These are phyloP conservation scores for Andrena cerasifolii DNA, from an alignment of 1,140 invertebrate genomes.

Conservation along the genomic window DNA sequence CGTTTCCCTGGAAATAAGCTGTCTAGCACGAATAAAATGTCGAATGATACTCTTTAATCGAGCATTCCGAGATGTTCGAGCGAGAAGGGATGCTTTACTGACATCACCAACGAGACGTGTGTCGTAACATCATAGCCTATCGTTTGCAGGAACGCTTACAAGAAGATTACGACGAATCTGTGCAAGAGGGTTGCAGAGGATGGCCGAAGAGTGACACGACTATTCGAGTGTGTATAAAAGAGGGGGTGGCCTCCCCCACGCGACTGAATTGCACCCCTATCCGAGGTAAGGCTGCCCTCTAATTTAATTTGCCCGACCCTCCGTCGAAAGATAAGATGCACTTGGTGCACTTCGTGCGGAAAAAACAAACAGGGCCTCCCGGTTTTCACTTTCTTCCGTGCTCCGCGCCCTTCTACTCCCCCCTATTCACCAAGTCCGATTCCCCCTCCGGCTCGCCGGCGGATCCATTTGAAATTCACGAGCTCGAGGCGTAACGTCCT, in stretches of 20 bases:
- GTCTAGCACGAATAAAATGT: neutral
- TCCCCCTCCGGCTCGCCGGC: neutral
- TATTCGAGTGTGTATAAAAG: slow-evolving; percentile 44
- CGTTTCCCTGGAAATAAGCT: neutral
- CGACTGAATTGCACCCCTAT: slow-evolving; percentile 53
- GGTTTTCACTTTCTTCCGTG: slow-evolving; percentile 30
- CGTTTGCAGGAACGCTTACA: slow-evolving; percentile 28
- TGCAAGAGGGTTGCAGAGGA: neutral
- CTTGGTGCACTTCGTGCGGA: slow-evolving; percentile 61
- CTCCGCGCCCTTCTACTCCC: neutral
- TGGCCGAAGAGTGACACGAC: slow-evolving; percentile 14
- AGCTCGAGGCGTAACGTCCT: neutral
- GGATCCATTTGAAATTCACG: neutral
- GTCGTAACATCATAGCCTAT: slow-evolving; percentile 10
- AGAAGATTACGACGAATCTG: slow-evolving; percentile 33
- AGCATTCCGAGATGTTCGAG: too few relatives aligned
- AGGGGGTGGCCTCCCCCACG: slow-evolving; percentile 25
- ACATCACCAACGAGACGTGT: neutral
- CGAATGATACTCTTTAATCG: too few relatives aligned
- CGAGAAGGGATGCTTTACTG: too few relatives aligned
- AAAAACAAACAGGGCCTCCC: slow-evolving; percentile 57
- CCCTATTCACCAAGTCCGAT: neutral
- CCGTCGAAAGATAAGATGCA: slow-evolving; percentile 62
- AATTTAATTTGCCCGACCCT: slow-evolving; percentile 63
- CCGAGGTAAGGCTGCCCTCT: slow-evolving; percentile 51